Evolutionary conservation across 1,140 invertebrate species (phyloP).

Genomic region (Arion vulgaris): DNA sequence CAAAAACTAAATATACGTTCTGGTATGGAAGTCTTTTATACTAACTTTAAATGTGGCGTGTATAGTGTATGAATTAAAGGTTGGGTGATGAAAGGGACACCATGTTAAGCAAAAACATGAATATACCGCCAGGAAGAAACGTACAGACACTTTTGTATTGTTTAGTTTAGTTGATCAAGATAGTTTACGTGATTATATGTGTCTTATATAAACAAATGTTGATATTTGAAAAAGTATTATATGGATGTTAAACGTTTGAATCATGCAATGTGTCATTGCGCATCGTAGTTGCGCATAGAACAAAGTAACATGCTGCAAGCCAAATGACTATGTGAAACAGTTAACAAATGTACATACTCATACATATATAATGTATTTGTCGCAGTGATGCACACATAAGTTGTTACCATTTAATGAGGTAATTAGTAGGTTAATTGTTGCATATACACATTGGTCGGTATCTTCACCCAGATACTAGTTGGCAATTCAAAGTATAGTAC

Average conservation of each 20-base stretch:
- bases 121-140: background rate
- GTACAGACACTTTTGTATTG: background rate
- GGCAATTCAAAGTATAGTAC: background rate
- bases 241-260: background rate
- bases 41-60: background rate
- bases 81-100: background rate
- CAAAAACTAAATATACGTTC: background rate
- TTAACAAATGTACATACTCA: background rate
- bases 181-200: background rate
- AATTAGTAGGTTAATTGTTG: background rate
- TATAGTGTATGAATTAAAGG: background rate
- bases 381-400: background rate
- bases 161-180: background rate
- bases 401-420: background rate
- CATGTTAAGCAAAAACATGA: background rate
- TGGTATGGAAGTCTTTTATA: background rate
- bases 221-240: background rate
- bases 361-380: background rate
- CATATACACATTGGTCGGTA: background rate
- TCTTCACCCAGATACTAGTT: too few relatives aligned
- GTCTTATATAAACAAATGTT: background rate
- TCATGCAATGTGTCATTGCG: background rate
- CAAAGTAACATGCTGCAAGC: slow-evolving; percentile 3
- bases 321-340: background rate
- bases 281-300: slow-evolving; percentile 19